Percentiles rank a stretch among this genome's conserved stretches.
Evolutionary conservation across 1,140 invertebrate genomes (phyloP).

Genomic region (Drosophila athabasca): DNA sequence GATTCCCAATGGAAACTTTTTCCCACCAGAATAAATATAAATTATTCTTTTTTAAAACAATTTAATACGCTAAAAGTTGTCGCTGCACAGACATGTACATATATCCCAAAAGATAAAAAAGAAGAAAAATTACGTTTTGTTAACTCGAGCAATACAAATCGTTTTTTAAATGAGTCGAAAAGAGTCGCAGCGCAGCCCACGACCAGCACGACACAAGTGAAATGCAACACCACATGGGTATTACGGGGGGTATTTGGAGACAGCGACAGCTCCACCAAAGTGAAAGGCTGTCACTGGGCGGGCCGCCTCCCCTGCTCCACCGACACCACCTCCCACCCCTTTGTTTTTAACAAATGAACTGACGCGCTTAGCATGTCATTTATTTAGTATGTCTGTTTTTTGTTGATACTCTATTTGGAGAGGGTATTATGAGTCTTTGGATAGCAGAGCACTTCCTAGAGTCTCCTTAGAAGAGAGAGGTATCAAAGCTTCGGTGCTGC

Average conservation of each 20-base stretch:
- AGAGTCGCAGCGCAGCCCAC: slow-evolving; percentile 38
- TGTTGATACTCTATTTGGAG: background rate
- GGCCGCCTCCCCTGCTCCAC: slow-evolving; percentile 1
- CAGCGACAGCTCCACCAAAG: slow-evolving; percentile 19
- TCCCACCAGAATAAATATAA: slow-evolving; percentile 42
- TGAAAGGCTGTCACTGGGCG: slow-evolving; percentile 11
- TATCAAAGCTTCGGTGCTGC: too few relatives aligned
- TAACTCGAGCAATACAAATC: slow-evolving; percentile 76
- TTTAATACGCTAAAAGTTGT: slow-evolving; percentile 57
- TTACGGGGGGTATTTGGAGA: slow-evolving; percentile 43
- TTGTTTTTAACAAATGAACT: slow-evolving; percentile 68
- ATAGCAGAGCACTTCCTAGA: background rate
- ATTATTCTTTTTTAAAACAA: slow-evolving; percentile 54
- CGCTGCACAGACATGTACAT: slow-evolving; percentile 22
- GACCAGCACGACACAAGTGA: slow-evolving; percentile 59
- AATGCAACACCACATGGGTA: slow-evolving; percentile 72
- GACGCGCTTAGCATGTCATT: slow-evolving; percentile 70
- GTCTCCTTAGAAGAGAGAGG: slow-evolving; percentile 6
- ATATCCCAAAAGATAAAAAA: slow-evolving; percentile 49
- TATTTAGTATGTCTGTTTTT: slow-evolving; percentile 41
- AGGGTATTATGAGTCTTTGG: background rate
- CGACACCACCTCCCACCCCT: background rate
- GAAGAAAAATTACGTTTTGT: slow-evolving; percentile 74
- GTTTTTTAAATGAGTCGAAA: slow-evolving; percentile 69
- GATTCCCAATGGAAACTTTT: slow-evolving; percentile 23